These are phyloP conservation scores for Apus apus DNA, from an alignment of 2,113 vertebrate genomes.

Conservation along the genomic window DNA sequence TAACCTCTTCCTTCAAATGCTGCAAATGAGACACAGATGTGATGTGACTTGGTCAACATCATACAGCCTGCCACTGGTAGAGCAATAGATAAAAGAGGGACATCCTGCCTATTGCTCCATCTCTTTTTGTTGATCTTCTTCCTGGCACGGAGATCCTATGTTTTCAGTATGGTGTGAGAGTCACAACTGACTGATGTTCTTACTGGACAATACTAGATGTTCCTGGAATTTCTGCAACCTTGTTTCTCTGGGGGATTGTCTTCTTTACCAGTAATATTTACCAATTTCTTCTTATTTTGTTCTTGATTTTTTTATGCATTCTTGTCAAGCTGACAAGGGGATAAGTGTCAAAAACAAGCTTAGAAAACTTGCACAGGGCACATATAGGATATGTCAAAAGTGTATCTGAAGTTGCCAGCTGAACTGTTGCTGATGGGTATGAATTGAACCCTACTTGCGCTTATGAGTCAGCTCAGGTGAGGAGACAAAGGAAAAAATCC, in stretches of 20 bases:
- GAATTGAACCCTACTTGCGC: not conserved
- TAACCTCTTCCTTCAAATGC: not conserved
- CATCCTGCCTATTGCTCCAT: rapidly evolving
- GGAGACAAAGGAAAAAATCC: not conserved
- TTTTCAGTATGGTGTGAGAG: not conserved
- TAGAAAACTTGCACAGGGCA: not conserved
- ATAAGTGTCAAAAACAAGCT: not conserved
- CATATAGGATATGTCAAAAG: not conserved
- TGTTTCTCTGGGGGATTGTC: not conserved
- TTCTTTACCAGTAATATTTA: not conserved
- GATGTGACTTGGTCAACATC: not conserved
- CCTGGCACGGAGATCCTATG: not conserved
- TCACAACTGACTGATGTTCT: not conserved
- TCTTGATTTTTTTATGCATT: not conserved
- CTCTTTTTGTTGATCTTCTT: not conserved
- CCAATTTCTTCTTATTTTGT: not conserved
- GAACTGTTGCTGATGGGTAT: not conserved
- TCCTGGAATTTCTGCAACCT: not conserved
- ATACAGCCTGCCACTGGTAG: not conserved
- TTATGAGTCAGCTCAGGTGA: not conserved
- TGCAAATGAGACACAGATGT: not conserved
- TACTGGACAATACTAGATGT: not conserved
- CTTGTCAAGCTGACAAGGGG: not conserved
- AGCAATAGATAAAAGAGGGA: not conserved
- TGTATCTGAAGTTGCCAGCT: not conserved